These are phyloP conservation scores for Ariopsis seemanni DNA, from an alignment of 2,113 vertebrate genomes.

Conservation along the genomic window DNA sequence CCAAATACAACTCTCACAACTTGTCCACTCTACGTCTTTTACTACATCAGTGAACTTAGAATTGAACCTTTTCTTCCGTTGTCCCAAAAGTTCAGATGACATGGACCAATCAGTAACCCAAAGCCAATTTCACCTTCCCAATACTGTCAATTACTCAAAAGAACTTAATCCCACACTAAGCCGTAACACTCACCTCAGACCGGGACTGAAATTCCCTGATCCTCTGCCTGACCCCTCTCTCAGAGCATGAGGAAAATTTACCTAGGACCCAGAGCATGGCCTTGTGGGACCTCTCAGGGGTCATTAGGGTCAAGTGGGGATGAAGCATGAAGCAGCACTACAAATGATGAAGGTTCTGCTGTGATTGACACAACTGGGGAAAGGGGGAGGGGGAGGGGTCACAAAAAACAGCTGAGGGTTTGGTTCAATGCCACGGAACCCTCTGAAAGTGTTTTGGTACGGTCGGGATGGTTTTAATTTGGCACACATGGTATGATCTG, in stretches of 20 bases:
- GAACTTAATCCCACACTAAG: constrained; percentile 48
- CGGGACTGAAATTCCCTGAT: constrained; percentile 14
- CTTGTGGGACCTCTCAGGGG: constrained; percentile 42
- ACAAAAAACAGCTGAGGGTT: neutral
- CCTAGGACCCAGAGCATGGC: constrained; percentile 34
- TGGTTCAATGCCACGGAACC: neutral
- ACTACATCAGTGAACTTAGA: constrained; percentile 45
- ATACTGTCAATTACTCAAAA: constrained; percentile 40
- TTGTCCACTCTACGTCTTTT: constrained; percentile 10
- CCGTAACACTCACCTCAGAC: constrained; percentile 28
- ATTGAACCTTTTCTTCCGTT: neutral
- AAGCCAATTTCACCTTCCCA: constrained; percentile 30
- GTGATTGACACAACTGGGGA: constrained; percentile 32
- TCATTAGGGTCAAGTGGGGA: constrained; percentile 39
- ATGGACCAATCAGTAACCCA: neutral
- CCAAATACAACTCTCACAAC: too few relatives aligned
- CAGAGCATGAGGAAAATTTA: constrained; percentile 17
- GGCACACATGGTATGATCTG: neutral
- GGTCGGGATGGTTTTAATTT: neutral
- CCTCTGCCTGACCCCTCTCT: constrained; percentile 25
- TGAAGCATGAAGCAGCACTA: constrained; percentile 37
- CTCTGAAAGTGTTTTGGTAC: constrained; percentile 13
- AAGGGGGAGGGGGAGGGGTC: too few relatives aligned
- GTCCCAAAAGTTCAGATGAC: constrained; percentile 33
- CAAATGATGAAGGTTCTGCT: constrained; percentile 9